Percentiles rank a stretch among this genome's conserved stretches.
Evolutionary conservation across 2,797 vertebrate genomes (phyloP).

Genomic region (Tarsius wallacei): DNA sequence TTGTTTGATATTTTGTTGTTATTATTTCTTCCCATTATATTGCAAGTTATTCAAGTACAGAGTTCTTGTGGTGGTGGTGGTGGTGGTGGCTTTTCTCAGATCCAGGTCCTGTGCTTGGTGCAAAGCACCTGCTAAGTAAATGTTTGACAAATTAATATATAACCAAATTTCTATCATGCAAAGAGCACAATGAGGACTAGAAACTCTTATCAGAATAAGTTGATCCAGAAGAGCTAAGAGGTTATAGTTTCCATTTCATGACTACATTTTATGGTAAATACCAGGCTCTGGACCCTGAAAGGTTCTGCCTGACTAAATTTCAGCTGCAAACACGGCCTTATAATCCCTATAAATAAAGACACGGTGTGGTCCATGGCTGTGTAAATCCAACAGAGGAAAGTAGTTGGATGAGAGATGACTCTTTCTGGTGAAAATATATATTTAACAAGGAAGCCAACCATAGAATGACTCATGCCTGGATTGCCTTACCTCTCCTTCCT

Average conservation of each 20-base stretch:
- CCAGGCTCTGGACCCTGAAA: not conserved
- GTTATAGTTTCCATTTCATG: not conserved
- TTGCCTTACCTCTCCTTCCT: not conserved
- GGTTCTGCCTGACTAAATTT: not conserved
- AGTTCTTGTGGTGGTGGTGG: not conserved
- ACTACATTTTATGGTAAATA: not conserved
- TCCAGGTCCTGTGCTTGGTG: not conserved
- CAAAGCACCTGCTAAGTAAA: not conserved
- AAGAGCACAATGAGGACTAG: conserved; percentile 6
- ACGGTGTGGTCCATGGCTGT: not conserved
- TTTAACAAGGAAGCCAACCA: conserved; percentile 52
- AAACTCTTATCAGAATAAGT: not conserved
- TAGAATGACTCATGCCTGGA: not conserved
- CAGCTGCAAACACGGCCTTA: conserved; percentile 2
- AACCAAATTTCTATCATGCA: not conserved
- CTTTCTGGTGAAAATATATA: conserved; percentile 42
- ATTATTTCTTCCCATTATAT: not conserved
- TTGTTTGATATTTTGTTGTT: not conserved
- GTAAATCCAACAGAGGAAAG: conserved; percentile 31
- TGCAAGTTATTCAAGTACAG: not conserved
- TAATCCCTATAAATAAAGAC: not conserved
- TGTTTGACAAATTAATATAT: not conserved
- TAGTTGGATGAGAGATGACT: not conserved
- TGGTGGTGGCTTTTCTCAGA: not conserved
- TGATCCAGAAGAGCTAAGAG: not conserved